These are phyloP conservation scores for Amiota minor DNA, from an alignment of 2,888 invertebrate genomes.

Conservation along the genomic window DNA sequence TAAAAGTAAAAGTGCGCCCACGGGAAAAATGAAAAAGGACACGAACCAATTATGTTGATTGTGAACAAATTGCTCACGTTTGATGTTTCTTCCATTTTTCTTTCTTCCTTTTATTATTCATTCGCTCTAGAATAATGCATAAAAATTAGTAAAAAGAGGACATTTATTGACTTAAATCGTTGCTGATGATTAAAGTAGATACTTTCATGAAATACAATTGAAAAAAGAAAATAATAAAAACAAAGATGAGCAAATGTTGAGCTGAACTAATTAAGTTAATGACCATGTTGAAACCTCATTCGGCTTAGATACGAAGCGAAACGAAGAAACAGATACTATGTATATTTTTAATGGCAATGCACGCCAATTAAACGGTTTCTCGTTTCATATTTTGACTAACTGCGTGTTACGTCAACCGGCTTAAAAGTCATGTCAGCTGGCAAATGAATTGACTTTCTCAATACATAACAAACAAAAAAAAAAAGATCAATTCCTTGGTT, in stretches of 20 bases:
- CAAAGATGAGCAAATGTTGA: conserved; percentile 36
- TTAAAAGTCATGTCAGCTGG: conserved; percentile 62
- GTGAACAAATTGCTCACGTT: conserved; percentile 73
- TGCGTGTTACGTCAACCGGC: conserved; percentile 67
- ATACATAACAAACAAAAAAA: neutral
- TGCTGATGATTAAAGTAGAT: conserved; percentile 4
- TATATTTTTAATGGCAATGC: too few relatives aligned
- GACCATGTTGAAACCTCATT: conserved; percentile 45
- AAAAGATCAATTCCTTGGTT: neutral
- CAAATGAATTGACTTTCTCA: conserved; percentile 59
- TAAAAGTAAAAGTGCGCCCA: conserved; percentile 60
- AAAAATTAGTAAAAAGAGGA: conserved; percentile 24
- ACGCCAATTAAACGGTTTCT: conserved; percentile 68
- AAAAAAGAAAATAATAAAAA: too few relatives aligned
- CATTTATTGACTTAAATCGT: conserved; percentile 32
- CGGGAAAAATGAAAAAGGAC: conserved; percentile 48
- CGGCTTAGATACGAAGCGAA: conserved; percentile 17
- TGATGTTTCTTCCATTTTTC: conserved; percentile 18
- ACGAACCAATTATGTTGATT: conserved; percentile 70
- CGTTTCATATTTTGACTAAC: conserved; percentile 43
- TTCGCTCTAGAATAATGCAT: conserved; percentile 22
- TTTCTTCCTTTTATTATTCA: neutral
- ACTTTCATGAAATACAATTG: too few relatives aligned
- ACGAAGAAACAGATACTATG: conserved; percentile 8
- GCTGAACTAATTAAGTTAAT: conserved; percentile 71